Conservation (phyloP, 2,888 invertebrate genomes). For the Cephus runcator region DNA sequence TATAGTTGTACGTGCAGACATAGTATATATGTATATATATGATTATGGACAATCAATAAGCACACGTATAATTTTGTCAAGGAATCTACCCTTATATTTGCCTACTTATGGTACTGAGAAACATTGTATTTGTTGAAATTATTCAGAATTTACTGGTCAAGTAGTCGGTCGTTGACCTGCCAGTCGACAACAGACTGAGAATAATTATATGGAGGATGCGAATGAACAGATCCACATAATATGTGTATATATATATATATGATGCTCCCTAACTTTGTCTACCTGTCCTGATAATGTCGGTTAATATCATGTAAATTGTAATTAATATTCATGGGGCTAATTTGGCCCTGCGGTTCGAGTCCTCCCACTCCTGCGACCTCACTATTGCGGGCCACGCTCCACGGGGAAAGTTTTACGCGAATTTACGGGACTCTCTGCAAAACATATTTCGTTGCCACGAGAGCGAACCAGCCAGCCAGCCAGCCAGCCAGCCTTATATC, state of each 20-base stretch:
- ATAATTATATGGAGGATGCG: not conserved
- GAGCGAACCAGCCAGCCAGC: too few species aligned
- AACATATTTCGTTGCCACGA: constrained; percentile 42
- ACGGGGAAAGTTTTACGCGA: constrained; percentile 48
- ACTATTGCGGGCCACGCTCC: not conserved
- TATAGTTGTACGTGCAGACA: not conserved
- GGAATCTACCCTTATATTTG: not conserved
- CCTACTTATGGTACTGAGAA: not conserved
- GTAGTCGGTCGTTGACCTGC: not conserved
- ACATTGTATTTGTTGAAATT: not conserved
- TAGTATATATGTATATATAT: not conserved
- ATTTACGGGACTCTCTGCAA: constrained; percentile 53
- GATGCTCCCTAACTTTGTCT: constrained; percentile 43
- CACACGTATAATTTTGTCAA: not conserved
- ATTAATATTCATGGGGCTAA: constrained; percentile 63
- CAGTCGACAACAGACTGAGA: not conserved
- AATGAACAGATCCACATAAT: not conserved
- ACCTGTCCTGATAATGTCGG: constrained; percentile 61
- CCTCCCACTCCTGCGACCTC: constrained; percentile 25
- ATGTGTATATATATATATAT: too few species aligned
- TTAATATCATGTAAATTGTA: constrained; percentile 63
- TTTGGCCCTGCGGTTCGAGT: constrained; percentile 40
- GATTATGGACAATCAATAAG: not conserved
- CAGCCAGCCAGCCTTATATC: too few species aligned
- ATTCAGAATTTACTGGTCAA: not conserved